Evolutionary conservation across 2,797 vertebrate species (phyloP).

Genomic region (Ambastaia sidthimunki): DNA sequence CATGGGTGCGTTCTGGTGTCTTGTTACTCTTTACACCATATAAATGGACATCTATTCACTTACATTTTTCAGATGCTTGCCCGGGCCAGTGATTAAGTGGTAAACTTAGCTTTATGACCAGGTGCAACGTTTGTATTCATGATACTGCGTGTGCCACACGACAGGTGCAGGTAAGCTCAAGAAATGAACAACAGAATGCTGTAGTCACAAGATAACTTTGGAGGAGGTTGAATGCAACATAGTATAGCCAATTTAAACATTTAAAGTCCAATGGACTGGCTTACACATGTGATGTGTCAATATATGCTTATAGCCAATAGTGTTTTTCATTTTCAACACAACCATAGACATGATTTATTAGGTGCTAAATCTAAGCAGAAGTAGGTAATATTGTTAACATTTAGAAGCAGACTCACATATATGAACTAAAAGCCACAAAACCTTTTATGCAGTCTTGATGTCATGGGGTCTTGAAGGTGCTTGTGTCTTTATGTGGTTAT

Average conservation of each 20-base stretch:
- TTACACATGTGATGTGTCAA: background rate
- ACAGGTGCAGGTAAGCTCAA: background rate
- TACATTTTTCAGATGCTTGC: background rate
- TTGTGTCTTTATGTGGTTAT: background rate
- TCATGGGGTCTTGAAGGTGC: background rate
- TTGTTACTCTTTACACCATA: slow-evolving; percentile 23
- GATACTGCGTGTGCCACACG: background rate
- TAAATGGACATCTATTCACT: slow-evolving; percentile 16
- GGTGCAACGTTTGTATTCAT: background rate
- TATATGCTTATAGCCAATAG: background rate
- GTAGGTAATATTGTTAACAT: background rate
- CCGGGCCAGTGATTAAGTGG: background rate
- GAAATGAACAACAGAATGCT: background rate
- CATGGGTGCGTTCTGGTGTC: slow-evolving; percentile 27
- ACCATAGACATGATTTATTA: background rate
- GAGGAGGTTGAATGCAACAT: background rate
- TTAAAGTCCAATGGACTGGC: background rate
- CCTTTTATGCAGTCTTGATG: background rate
- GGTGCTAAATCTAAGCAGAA: background rate
- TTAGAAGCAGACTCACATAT: background rate
- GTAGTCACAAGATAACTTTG: background rate
- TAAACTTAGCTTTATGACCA: background rate
- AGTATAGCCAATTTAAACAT: background rate
- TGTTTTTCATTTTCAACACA: background rate
- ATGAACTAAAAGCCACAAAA: background rate